Percentiles rank a stretch among this genome's conserved stretches.
phyloP scores from a whole-genome alignment of 2,797 vertebrate genomes.

The Microcaecilia unicolor region DNA sequence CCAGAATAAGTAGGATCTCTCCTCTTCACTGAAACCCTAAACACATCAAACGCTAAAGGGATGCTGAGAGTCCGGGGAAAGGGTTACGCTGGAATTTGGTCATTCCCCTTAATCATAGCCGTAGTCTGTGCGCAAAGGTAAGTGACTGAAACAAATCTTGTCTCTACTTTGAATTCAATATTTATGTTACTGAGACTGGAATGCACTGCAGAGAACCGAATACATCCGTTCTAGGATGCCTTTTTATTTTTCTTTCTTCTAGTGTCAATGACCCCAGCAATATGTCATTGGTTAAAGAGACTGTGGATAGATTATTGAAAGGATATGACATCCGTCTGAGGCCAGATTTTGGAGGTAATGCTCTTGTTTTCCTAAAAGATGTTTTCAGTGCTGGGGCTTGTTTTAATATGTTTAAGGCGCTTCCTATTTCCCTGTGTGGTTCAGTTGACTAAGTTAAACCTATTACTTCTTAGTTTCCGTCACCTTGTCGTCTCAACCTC shows the following conservation, averaged over 20 bases:
- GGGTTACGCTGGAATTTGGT: slow-evolving; percentile 71
- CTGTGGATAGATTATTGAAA: slow-evolving; percentile 94
- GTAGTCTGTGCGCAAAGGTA: slow-evolving; percentile 88
- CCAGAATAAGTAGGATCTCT: slow-evolving; percentile 95
- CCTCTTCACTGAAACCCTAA: slow-evolving; percentile 76
- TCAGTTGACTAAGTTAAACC: slow-evolving; percentile 42
- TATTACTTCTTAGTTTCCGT: too few species aligned
- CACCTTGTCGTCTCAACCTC: too few species aligned
- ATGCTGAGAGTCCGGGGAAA: slow-evolving; percentile 76
- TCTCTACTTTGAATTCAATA: slow-evolving; percentile 46
- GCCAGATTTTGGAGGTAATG: slow-evolving; percentile 99
- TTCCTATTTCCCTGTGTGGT: slow-evolving; percentile 18
- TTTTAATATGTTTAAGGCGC: slow-evolving; percentile 12
- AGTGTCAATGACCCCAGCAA: slow-evolving; percentile 92
- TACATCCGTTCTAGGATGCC: slow-evolving; percentile 15
- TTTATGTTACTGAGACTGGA: slow-evolving; percentile 22
- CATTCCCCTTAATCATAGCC: slow-evolving; percentile 73
- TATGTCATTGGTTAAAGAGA: slow-evolving; percentile 97
- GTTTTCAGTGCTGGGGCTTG: background rate
- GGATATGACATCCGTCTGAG: slow-evolving; percentile 98
- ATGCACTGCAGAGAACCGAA: slow-evolving; percentile 18
- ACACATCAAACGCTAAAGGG: slow-evolving; percentile 71
- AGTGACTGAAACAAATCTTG: slow-evolving; percentile 42
- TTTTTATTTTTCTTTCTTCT: slow-evolving; percentile 40
- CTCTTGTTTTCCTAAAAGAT: slow-evolving; percentile 4